phyloP scores from a whole-genome alignment of 2,888 invertebrate genomes.

The Silvanus unidentatus region DNA sequence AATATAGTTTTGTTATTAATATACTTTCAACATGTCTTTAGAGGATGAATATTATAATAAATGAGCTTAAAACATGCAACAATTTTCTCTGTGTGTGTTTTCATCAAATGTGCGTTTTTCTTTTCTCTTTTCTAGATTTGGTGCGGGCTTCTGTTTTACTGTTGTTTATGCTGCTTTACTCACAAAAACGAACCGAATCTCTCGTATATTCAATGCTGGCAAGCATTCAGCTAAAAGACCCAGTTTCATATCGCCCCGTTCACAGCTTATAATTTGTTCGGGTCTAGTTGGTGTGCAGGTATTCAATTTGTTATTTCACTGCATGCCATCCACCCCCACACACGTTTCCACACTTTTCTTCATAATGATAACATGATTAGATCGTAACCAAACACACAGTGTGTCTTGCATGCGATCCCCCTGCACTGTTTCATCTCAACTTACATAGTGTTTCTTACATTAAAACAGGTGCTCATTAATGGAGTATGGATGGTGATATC shows the following conservation, averaged over 20 bases:
- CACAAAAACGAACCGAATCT: conserved; percentile 96
- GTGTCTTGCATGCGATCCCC: conserved; percentile 4
- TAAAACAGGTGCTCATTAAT: conserved; percentile 71
- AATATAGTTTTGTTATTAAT: too few relatives aligned
- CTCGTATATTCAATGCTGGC: conserved; percentile 94
- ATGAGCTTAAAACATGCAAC: too few relatives aligned
- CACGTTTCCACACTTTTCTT: neutral
- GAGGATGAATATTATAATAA: too few relatives aligned
- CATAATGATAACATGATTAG: too few relatives aligned
- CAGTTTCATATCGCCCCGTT: conserved; percentile 86
- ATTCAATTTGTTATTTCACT: neutral
- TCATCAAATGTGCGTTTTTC: neutral
- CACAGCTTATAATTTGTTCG: conserved; percentile 84
- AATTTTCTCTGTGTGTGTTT: too few relatives aligned
- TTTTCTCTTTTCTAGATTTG: conserved; percentile 65
- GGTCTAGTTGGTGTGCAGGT: conserved; percentile 86
- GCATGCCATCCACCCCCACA: neutral
- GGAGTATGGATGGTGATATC: conserved; percentile 89
- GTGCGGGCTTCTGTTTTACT: conserved; percentile 93
- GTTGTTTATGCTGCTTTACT: conserved; percentile 94
- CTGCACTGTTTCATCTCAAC: too few relatives aligned
- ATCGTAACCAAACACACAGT: neutral
- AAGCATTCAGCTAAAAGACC: conserved; percentile 92
- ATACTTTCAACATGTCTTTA: too few relatives aligned
- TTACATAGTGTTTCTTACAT: too few relatives aligned